Base-by-base conservation (phyloP, 2,113 vertebrate species). In the Otis tarda region DNA sequence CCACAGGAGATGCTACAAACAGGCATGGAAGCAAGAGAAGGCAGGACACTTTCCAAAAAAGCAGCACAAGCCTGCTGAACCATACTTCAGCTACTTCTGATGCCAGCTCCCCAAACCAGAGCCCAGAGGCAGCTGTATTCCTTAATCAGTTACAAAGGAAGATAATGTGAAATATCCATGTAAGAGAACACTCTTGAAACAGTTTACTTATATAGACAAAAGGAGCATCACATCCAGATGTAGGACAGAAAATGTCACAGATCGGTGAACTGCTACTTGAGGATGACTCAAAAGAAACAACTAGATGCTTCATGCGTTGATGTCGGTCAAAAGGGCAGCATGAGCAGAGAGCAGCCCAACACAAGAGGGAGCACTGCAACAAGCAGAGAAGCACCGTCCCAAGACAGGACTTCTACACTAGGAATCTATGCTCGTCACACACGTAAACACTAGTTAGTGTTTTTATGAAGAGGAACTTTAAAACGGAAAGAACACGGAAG, bases 371-470 rank as follows among this genome's bases (percentile, higher is more conserved):
- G 75, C 2, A 4, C 53, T 0, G 6, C 1, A 0, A 76, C 22
- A 68, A 50, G 55, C 68, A 23, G 39, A 71, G 50, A 68, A 74
- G 59, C 2, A 0, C 0, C 2, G 0, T 33, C 25, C 39, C 81
- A 50, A 8, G 31, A 6, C 4, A 16, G 27, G 31, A 45, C 45
- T 67, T 39, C 24, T 12, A 9, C 47, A 35, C 10, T 20, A 49
- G 31, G 47, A 87, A 69, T 6, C 12, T 17, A 6, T 0, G 45
- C 53, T 53, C 0, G 0, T 52, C 41, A 25, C 61, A 20, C 14
- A 6, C 30, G 5, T 14, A 14, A 22, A 21, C 47, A 27, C 19
- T 5, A 5, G 6, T 14, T 14, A 15, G 8, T 11, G 60, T 19
- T 60, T 49, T 77, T 70, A 83, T 12, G 33, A 80, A 61, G 35